Evolutionary conservation across 2,888 invertebrate genomes (phyloP).

Genomic region (Caenorhabditis sinica): DNA sequence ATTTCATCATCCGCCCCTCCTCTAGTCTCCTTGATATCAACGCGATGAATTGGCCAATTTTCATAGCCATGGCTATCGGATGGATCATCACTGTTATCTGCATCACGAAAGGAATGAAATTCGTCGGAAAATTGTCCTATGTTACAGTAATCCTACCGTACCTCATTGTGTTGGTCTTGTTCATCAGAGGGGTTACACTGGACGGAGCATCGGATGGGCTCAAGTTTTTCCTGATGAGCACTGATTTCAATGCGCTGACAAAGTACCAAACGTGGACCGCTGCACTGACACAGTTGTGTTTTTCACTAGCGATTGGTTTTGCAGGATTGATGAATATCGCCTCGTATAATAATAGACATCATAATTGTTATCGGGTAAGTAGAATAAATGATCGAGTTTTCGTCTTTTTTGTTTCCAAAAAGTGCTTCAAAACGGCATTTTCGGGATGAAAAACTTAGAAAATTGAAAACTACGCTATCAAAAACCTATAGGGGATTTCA

Average conservation of each 20-base stretch:
- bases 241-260: slow-evolving; percentile 73
- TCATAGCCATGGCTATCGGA: slow-evolving; percentile 19
- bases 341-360: slow-evolving; percentile 74
- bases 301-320: slow-evolving; percentile 78
- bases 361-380: slow-evolving; percentile 76
- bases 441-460: not conserved
- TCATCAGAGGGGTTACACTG: slow-evolving; percentile 77
- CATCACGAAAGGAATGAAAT: slow-evolving; percentile 27
- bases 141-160: slow-evolving; percentile 69
- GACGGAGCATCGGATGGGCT: slow-evolving; percentile 74
- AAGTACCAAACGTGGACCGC: slow-evolving; percentile 75
- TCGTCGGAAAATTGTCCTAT: slow-evolving; percentile 48
- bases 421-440: not conserved
- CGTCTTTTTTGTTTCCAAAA: no score
- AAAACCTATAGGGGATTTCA: no score
- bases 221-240: slow-evolving; percentile 62
- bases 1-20: not conserved
- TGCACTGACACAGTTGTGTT: slow-evolving; percentile 80
- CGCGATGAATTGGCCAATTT: slow-evolving; percentile 30
- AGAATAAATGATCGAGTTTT: no score
- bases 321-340: slow-evolving; percentile 79
- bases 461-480: no score
- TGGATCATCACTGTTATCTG: slow-evolving; percentile 19
- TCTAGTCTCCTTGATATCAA: slow-evolving; percentile 12
- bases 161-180: slow-evolving; percentile 61